Conservation (phyloP, 2,888 invertebrate genomes). For the Chelonus formosanus region DNA sequence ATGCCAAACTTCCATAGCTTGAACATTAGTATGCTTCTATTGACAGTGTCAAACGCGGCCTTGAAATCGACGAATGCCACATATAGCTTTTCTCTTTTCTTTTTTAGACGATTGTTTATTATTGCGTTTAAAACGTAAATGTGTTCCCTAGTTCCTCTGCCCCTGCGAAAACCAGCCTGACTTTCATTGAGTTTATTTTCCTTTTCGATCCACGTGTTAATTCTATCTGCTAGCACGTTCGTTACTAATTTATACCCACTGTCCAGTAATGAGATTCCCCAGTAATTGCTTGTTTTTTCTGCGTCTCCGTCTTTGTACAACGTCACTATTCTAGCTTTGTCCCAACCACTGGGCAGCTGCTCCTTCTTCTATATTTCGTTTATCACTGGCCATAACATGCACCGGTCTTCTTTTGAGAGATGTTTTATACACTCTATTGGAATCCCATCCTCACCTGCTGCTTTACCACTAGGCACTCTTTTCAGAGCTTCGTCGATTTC, state of each 20-base stretch:
- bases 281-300: conserved; percentile 14
- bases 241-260: conserved; percentile 20
- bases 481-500: neutral
- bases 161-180: neutral
- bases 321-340: conserved; percentile 9
- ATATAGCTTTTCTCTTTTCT: neutral
- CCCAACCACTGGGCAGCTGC: conserved; percentile 10
- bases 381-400: neutral
- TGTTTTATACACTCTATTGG: conserved; percentile 4
- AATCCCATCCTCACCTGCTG: conserved; percentile 1
- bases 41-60: neutral
- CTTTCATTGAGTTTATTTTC: neutral
- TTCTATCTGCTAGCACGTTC: conserved; percentile 1
- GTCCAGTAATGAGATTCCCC: conserved; percentile 28
- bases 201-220: neutral
- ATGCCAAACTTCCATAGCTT: neutral
- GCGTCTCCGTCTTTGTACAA: conserved; percentile 21
- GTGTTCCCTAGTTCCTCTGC: neutral
- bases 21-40: neutral
- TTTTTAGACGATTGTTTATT: neutral
- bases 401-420: neutral
- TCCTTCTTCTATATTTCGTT: neutral
- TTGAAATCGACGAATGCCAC: neutral
- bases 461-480: neutral
- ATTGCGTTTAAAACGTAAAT: neutral